phyloP scores from a whole-genome alignment of 1,140 invertebrate species.

The Elysia chlorotica region DNA sequence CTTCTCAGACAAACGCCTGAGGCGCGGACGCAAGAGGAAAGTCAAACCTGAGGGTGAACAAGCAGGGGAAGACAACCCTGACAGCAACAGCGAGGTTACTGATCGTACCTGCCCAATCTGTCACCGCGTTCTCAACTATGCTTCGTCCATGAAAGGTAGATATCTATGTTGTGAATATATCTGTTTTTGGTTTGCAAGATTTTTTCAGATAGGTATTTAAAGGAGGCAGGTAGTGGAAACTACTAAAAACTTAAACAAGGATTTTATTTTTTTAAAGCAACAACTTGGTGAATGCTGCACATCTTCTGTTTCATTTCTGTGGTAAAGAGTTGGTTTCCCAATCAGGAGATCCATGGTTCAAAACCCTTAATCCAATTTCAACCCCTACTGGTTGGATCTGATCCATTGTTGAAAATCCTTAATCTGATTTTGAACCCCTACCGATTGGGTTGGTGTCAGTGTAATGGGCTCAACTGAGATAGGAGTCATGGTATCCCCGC shows the following conservation, averaged over 20 bases:
- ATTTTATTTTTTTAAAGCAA: background rate
- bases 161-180: no score
- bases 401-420: no score
- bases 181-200: no score
- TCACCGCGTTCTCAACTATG: slow-evolving; percentile 19
- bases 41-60: background rate
- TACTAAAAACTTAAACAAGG: background rate
- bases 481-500: no score
- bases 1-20: background rate
- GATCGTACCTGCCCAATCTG: slow-evolving; percentile 24
- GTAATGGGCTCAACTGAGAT: no score
- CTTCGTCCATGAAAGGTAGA: slow-evolving; percentile 26
- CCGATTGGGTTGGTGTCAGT: no score
- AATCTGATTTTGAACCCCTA: no score
- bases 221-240: background rate
- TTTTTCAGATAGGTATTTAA: background rate
- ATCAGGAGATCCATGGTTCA: no score
- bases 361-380: no score
- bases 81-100: no score
- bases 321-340: no score
- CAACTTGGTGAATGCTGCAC: background rate
- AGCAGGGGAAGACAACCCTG: background rate
- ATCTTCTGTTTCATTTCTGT: background rate
- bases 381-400: no score
- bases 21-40: slow-evolving; percentile 7